Evolutionary conservation across 2,888 invertebrate genomes (phyloP), one percentile per base, ranked within the genome.

Genomic region (Silvanus unidentatus): DNA sequence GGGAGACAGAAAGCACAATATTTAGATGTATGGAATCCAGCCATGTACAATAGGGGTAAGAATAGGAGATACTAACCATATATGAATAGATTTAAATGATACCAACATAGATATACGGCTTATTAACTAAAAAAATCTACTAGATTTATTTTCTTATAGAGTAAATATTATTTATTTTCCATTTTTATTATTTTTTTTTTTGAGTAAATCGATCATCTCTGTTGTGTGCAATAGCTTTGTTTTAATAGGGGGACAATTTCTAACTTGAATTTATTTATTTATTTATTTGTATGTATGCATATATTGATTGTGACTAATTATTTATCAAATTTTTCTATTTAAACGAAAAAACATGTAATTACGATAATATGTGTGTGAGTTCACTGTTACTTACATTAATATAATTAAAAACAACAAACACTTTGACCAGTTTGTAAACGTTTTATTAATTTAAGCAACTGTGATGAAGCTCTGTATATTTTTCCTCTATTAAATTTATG

Each of bases 1-100:
- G 88, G 87, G 2, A 84, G 87, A 65, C 86, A 86, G 68, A 87
- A 88, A 62, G 86, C 87, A 1, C 69, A 70, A 42, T 68, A 65
- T 53, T 11, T 85, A 80, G 67, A 68, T 40, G 52, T 56, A 15
- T 66, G 65, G 62, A 62, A 63, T 42, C 58, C 64, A n/a, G 55
- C 63, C 47, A 55, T 58, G 40, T 62, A 57, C 39, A 61, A 58
- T 44, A 60, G 66, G 58, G 65, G 65, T 66, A 65, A 62, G 65
- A 59, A 52, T 49, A 47, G 55, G 39, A 47, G 48, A 43, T 54
- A 51, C 43, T 49, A 53, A 46, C 3, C 32, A n/a, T n/a, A n/a
- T n/a, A n/a, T n/a, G n/a, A n/a, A 12, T 8, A n/a, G 4, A 12
- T 8, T 12, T 22, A 22, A 22, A 22, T 22, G 3, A 5, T 22